These are phyloP conservation scores for Plagodis dolabraria DNA, from an alignment of 2,888 invertebrate genomes.

Conservation along the genomic window DNA sequence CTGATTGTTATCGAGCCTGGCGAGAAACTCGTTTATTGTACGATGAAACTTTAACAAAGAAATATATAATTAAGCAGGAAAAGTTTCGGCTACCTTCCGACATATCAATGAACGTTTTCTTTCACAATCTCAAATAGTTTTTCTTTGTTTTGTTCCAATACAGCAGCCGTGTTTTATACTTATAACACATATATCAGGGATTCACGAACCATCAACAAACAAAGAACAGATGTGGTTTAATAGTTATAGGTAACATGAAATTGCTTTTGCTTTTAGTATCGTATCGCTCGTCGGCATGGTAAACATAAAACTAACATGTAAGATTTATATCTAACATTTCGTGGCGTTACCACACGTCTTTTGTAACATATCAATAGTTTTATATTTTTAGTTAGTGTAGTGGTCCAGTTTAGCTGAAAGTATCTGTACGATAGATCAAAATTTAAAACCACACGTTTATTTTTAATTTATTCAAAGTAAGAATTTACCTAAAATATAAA, in stretches of 20 bases:
- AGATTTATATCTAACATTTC: conserved; percentile 19
- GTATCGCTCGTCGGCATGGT: conserved; percentile 1
- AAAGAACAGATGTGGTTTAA: conserved; percentile 29
- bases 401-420: too few species aligned
- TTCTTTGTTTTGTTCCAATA: conserved; percentile 13
- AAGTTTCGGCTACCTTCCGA: conserved; percentile 5
- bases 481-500: too few species aligned
- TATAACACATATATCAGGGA: background rate
- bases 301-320: conserved; percentile 30
- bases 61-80: conserved; percentile 14
- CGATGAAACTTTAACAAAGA: conserved; percentile 15
- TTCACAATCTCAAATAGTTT: conserved; percentile 1
- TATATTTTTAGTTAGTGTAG: too few species aligned
- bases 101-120: conserved; percentile 1
- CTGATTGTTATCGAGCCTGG: conserved; percentile 21
- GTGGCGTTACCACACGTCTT: background rate
- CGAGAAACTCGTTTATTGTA: conserved; percentile 15
- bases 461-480: too few species aligned
- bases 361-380: too few species aligned
- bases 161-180: conserved; percentile 2
- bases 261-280: conserved; percentile 33
- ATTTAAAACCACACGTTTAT: too few species aligned
- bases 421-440: too few species aligned
- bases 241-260: conserved; percentile 28
- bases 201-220: conserved; percentile 7